Percentiles rank a stretch among this genome's conserved stretches.
phyloP scores from a whole-genome alignment of 2,113 vertebrate genomes.

The Cyanoderma ruficeps region DNA sequence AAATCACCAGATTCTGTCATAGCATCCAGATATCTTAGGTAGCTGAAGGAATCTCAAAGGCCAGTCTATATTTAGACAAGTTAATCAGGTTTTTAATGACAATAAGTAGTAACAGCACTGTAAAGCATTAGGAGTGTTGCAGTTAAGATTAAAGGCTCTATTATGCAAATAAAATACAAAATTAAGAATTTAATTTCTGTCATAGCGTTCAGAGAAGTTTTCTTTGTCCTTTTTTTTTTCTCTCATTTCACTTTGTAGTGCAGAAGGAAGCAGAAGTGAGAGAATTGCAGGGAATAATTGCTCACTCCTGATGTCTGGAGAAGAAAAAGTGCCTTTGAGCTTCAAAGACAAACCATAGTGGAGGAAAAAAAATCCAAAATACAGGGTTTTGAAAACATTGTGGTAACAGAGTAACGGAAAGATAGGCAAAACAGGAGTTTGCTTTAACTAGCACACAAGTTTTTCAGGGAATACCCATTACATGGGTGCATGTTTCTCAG shows the following conservation, averaged over 20 bases:
- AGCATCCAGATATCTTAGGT: background rate
- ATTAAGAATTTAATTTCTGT: background rate
- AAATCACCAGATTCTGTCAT: background rate
- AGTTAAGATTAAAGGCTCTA: background rate
- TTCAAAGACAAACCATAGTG: background rate
- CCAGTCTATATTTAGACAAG: background rate
- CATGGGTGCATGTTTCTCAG: background rate
- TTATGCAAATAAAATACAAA: background rate
- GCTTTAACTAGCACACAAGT: background rate
- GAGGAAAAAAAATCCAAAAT: background rate
- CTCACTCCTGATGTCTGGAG: background rate
- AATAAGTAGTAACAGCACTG: background rate
- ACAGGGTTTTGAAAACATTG: background rate
- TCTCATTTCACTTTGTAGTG: background rate
- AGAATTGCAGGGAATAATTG: background rate
- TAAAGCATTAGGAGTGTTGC: background rate
- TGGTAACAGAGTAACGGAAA: background rate
- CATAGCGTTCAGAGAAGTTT: background rate
- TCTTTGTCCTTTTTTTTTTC: background rate
- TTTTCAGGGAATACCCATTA: background rate
- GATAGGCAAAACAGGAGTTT: background rate
- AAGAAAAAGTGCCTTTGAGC: background rate
- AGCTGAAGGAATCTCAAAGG: background rate
- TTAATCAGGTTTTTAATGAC: background rate
- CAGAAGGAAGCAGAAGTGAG: background rate